phyloP scores from a whole-genome alignment of 2,113 vertebrate genomes.

The Sebastes schlegelii region DNA sequence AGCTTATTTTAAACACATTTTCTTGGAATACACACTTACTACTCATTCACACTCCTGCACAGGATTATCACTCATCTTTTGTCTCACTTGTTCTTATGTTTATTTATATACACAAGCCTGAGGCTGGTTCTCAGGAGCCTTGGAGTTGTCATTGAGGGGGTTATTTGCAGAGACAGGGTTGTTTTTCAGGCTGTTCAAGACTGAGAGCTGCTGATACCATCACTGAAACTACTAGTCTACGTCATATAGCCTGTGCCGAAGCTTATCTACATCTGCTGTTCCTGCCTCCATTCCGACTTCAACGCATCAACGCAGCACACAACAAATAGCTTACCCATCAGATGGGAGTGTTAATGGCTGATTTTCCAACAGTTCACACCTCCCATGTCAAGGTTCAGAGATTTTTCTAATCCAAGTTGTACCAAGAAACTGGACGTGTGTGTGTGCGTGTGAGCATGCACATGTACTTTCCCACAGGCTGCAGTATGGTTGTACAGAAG shows the following conservation, averaged over 20 bases:
- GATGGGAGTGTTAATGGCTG: slow-evolving; percentile 37
- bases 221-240: slow-evolving; percentile 51
- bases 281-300: slow-evolving; percentile 44
- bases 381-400: slow-evolving; percentile 45
- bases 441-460: neutral
- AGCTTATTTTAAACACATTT: neutral
- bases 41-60: neutral
- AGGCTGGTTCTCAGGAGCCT: slow-evolving; percentile 72
- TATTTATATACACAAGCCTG: slow-evolving; percentile 49
- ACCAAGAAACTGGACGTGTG: neutral
- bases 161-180: slow-evolving; percentile 32
- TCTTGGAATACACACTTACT: neutral
- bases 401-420: slow-evolving; percentile 24
- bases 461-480: slow-evolving; percentile 59
- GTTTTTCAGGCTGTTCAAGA: slow-evolving; percentile 53
- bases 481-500: neutral
- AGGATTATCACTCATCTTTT: slow-evolving; percentile 21
- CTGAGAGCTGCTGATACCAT: slow-evolving; percentile 73
- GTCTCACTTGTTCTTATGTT: slow-evolving; percentile 18
- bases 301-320: slow-evolving; percentile 37
- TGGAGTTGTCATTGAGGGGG: slow-evolving; percentile 22
- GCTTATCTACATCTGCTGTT: slow-evolving; percentile 71
- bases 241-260: slow-evolving; percentile 24
- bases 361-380: slow-evolving; percentile 53
- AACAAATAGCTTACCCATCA: slow-evolving; percentile 35